Evolutionary conservation across 2,113 vertebrate species (phyloP).

Genomic region (Pitta sordida): DNA sequence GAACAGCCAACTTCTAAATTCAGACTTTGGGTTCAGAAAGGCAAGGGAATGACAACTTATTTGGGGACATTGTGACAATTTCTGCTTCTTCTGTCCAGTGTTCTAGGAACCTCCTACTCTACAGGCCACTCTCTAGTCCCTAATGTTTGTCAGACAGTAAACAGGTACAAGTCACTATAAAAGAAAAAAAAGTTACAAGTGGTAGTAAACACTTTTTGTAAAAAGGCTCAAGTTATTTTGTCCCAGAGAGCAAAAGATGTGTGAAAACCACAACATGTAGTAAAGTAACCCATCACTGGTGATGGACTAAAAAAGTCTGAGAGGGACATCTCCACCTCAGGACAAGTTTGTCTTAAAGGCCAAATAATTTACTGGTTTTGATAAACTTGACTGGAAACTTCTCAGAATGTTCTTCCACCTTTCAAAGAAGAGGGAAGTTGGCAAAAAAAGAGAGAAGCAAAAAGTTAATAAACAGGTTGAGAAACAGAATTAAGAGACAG

Average conservation of each 20-base stretch:
- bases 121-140: neutral
- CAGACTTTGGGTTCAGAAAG: neutral
- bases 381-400: neutral
- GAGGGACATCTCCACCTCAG: neutral
- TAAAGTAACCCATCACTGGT: neutral
- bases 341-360: neutral
- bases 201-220: neutral
- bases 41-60: neutral
- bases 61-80: neutral
- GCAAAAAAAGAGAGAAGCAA: neutral
- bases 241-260: neutral
- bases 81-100: neutral
- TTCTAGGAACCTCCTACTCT: neutral
- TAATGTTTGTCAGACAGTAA: neutral
- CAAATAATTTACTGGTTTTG: neutral
- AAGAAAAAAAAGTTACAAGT: neutral
- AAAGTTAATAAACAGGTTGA: neutral
- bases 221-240: neutral
- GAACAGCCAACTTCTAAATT: neutral
- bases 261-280: rapidly evolving
- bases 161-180: neutral
- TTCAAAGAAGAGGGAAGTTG: neutral
- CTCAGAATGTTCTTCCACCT: neutral
- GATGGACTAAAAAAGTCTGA: neutral
- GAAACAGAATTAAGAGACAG: neutral